Base-by-base conservation (phyloP, 2,888 invertebrate species). In the Folsomia candida region DNA sequence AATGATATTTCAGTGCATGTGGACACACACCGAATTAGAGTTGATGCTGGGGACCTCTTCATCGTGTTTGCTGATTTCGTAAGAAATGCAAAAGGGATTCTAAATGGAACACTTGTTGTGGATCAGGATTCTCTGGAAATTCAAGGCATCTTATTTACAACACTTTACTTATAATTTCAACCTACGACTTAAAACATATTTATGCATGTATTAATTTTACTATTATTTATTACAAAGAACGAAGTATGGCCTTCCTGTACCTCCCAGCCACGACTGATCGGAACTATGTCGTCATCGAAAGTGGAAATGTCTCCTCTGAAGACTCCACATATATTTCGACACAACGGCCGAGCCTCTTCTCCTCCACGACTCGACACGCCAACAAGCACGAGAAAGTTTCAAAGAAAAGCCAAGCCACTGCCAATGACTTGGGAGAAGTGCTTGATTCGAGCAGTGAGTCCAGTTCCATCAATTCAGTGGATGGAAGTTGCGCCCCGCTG, bases 21-120 rank as follows among this genome's bases (percentile, higher is more conserved):
- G 81, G 92, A 94, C 84, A 91, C 92, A 4, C 81, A 81, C 25
- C 81, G 81, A 66, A 80, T 82, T 37, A 80, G 81, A 54, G 79
- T 82, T 14, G 82, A 82, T 62, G 81, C 83, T 20, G 81, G 88
- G 18, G 91, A 92, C 81, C 86, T 93, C 27, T 84, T 85, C 51
- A 84, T 86, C 1, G 85, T 87, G 26, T 84, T 88, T 0, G 83
- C 86, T n/a, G 89, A 88, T 80, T 86, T 76, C 4, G 59, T 78
- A 25, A 47, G 75, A 18, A 73, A 67, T 60, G 68, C 75, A 4
- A 75, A 78, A 24, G 78, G 78, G 3, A 60, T 76, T 47, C 68
- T 78, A 1, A 71, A 72, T 47, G 78, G 73, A 25, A 79, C 75
- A 63, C 67, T 79, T 9, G 67, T 73, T 9, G 37, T 79, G 4